Evolutionary conservation across 2,888 invertebrate genomes (phyloP).

Genomic region (Deroplatys truncata): DNA sequence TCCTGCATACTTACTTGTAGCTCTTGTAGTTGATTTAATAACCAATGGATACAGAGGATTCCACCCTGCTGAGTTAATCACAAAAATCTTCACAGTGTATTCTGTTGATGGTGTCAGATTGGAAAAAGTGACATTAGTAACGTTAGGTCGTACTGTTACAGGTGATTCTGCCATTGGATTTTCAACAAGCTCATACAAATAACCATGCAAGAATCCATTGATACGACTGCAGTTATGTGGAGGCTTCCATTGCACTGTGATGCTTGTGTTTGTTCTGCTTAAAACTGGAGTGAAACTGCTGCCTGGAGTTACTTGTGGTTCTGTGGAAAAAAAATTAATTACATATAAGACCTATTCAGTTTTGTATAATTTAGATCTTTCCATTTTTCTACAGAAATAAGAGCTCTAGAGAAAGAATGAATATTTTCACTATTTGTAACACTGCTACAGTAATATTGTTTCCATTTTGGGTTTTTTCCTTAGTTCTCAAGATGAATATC

Average conservation of each 20-base stretch:
- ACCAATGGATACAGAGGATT: not conserved
- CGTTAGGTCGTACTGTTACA: not conserved
- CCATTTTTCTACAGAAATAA: too few relatives aligned
- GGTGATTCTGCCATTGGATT: not conserved
- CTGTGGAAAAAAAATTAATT: not conserved
- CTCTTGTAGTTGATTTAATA: constrained; percentile 5
- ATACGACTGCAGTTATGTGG: not conserved
- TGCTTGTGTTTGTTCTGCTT: constrained; percentile 9
- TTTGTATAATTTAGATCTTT: too few relatives aligned
- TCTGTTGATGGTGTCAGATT: constrained; percentile 14
- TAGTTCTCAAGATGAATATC: too few relatives aligned
- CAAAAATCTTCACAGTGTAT: constrained; percentile 17
- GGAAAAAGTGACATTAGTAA: not conserved
- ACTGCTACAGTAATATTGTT: too few relatives aligned
- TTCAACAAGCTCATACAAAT: constrained; percentile 6
- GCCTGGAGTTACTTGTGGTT: not conserved
- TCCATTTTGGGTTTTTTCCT: too few relatives aligned
- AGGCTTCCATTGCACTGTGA: constrained; percentile 11
- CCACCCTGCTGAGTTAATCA: constrained; percentile 12
- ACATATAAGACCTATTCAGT: too few relatives aligned
- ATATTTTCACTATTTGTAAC: too few relatives aligned
- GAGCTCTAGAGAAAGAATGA: too few relatives aligned
- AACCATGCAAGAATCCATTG: constrained; percentile 14
- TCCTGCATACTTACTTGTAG: constrained; percentile 13
- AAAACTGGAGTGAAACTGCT: not conserved